These are phyloP conservation scores for Nomada flava DNA, from an alignment of 2,888 invertebrate genomes.

Conservation along the genomic window DNA sequence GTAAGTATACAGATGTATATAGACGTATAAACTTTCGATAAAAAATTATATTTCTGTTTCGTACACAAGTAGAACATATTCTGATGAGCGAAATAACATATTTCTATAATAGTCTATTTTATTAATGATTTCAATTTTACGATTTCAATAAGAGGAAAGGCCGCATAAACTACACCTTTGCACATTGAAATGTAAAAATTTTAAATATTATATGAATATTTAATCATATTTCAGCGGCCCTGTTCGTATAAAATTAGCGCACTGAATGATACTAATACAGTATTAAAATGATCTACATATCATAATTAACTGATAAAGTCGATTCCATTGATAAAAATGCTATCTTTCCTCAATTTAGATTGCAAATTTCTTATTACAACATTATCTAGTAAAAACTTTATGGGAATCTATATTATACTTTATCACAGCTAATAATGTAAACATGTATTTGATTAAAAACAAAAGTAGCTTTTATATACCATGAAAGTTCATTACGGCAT, in stretches of 20 bases:
- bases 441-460: constrained; percentile 3
- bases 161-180: not conserved
- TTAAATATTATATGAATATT: not conserved
- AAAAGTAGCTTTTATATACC: not conserved
- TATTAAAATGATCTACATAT: not conserved
- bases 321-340: not conserved
- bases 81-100: not conserved
- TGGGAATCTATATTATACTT: not conserved
- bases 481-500: constrained; percentile 19
- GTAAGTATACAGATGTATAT: too few species aligned
- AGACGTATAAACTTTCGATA: too few species aligned
- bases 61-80: too few species aligned
- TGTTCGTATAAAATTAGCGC: not conserved
- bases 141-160: not conserved
- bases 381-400: constrained; percentile 15
- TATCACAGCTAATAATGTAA: not conserved
- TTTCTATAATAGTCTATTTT: not conserved
- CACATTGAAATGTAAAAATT: not conserved
- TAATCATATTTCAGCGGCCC: not conserved
- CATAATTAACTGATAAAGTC: constrained; percentile 1
- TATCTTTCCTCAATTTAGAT: not conserved
- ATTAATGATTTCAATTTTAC: not conserved
- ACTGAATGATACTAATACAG: not conserved
- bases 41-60: too few species aligned
- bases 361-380: not conserved